Conservation (phyloP, 2,888 invertebrate genomes). For the Caenorhabditis japonica region DNA sequence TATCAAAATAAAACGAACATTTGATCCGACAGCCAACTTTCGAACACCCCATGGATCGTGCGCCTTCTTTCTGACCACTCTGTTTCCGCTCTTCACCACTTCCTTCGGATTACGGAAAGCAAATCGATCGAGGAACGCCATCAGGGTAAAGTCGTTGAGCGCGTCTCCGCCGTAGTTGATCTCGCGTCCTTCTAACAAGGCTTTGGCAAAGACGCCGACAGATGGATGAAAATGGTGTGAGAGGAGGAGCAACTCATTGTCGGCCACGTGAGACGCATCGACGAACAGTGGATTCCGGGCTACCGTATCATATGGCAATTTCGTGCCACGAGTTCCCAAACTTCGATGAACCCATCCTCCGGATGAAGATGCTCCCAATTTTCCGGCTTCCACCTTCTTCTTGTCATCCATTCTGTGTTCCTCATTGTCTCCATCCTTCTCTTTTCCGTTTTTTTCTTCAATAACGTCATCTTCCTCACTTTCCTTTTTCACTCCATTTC, state of each 20-base stretch:
- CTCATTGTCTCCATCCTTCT: no score
- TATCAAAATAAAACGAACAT: no score
- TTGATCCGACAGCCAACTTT: constrained; percentile 62
- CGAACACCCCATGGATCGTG: constrained; percentile 69
- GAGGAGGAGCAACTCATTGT: constrained; percentile 85
- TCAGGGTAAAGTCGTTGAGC: constrained; percentile 89
- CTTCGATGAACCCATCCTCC: constrained; percentile 66
- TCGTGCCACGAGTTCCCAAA: constrained; percentile 43
- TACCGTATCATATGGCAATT: constrained; percentile 79
- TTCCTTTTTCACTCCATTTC: constrained; percentile 25
- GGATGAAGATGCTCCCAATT: constrained; percentile 33
- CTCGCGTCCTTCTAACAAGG: constrained; percentile 74
- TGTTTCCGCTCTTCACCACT: constrained; percentile 18
- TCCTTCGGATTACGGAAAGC: constrained; percentile 89
- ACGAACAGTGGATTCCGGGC: constrained; percentile 89
- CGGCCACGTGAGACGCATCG: constrained; percentile 84
- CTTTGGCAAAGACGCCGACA: constrained; percentile 88
- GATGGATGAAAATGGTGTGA: constrained; percentile 90
- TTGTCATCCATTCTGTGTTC: constrained; percentile 31
- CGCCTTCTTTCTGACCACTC: constrained; percentile 58
- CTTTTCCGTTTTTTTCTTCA: constrained; percentile 17
- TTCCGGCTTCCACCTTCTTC: constrained; percentile 44
- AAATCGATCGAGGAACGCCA: constrained; percentile 93
- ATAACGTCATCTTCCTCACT: constrained; percentile 12
- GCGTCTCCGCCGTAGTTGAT: constrained; percentile 90